Evolutionary conservation across 2,113 vertebrate genomes (phyloP).

Genomic region (Lates calcarifer): DNA sequence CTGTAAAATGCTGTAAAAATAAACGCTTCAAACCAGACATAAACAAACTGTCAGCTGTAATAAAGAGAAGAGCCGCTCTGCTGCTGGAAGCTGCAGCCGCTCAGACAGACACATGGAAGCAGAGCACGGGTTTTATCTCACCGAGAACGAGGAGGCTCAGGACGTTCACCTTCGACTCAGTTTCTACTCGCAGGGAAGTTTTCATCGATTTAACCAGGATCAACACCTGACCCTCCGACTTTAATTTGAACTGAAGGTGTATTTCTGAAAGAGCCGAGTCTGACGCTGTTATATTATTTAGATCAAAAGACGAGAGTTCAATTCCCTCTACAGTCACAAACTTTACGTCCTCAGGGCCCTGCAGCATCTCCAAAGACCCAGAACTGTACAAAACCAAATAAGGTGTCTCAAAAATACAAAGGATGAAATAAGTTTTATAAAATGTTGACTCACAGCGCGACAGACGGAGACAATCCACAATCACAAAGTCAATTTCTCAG

Average conservation of each 20-base stretch:
- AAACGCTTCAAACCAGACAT: slow-evolving; percentile 50
- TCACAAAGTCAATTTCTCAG: slow-evolving; percentile 46
- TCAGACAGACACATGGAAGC: slow-evolving; percentile 26
- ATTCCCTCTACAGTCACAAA: too few species aligned
- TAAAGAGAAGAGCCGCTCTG: slow-evolving; percentile 39
- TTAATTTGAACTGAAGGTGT: neutral
- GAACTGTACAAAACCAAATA: neutral
- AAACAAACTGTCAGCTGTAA: slow-evolving; percentile 63
- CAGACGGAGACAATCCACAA: slow-evolving; percentile 33
- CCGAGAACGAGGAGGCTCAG: neutral
- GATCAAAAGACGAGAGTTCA: too few species aligned
- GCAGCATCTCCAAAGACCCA: neutral
- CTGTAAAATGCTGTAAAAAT: slow-evolving; percentile 48
- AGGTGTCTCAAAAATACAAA: neutral
- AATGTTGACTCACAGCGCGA: neutral
- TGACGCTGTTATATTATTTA: too few species aligned
- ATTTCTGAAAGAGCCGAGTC: too few species aligned
- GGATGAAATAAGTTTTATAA: neutral
- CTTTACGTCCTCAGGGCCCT: neutral
- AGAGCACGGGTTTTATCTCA: neutral
- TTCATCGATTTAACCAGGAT: neutral
- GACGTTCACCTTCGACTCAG: slow-evolving; percentile 3
- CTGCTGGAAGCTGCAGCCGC: slow-evolving; percentile 26
- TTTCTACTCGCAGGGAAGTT: neutral
- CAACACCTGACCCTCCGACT: neutral